Conservation (phyloP, 2,113 vertebrate species). For the Odontesthes bonariensis region DNA sequence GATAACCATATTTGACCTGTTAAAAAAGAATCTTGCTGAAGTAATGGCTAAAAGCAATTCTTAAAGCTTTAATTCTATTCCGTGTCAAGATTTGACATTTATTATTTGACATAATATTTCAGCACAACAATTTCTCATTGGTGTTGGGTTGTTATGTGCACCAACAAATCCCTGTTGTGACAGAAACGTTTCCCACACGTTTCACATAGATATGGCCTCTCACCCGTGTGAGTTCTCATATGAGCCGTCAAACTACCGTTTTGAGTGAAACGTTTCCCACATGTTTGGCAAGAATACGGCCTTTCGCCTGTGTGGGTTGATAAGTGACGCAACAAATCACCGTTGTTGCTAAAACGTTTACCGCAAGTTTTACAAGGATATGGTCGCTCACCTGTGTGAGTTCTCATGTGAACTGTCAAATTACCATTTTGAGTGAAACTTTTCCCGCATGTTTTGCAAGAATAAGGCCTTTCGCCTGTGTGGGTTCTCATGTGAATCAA, state of each 20-base stretch:
- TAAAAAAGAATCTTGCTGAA: no score
- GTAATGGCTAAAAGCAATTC: no score
- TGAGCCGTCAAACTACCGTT: neutral
- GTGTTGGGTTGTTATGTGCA: neutral
- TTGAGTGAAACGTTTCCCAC: neutral
- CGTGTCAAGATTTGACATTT: no score
- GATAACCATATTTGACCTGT: no score
- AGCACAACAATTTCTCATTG: neutral
- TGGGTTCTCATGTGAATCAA: constrained; percentile 7
- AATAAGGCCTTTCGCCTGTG: neutral
- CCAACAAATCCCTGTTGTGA: neutral
- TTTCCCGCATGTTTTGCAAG: neutral
- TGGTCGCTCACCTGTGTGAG: neutral
- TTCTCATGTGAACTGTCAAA: neutral
- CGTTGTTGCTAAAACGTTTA: neutral
- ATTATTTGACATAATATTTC: neutral
- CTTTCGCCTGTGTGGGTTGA: neutral
- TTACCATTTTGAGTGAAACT: neutral
- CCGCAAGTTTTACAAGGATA: neutral
- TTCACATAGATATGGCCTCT: neutral
- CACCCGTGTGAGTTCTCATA: neutral
- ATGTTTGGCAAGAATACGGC: neutral
- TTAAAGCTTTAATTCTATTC: no score
- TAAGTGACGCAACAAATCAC: neutral
- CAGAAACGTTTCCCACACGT: rapidly evolving